Conservation (phyloP, 1,140 invertebrate genomes). For the Calliphora vicina region DNA sequence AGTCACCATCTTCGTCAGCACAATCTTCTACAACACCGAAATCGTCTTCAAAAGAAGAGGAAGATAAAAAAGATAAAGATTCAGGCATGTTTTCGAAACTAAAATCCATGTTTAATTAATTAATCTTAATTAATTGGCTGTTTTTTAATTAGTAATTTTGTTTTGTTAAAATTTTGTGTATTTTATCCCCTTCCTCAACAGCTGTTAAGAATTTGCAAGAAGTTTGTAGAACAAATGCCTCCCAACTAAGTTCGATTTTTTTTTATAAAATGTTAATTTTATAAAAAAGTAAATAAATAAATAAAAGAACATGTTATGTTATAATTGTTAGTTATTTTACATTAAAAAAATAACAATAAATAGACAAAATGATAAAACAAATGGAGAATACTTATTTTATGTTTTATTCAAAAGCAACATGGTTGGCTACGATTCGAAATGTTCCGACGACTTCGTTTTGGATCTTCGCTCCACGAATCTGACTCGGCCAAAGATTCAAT, state of each 20-base stretch:
- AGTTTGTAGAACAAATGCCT: background rate
- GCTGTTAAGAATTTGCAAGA: background rate
- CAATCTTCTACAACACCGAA: background rate
- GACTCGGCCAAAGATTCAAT: too few relatives aligned
- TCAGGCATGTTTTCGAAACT: constrained; percentile 12
- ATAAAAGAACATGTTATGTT: background rate
- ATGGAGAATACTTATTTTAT: background rate
- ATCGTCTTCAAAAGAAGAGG: background rate
- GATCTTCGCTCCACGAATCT: too few relatives aligned
- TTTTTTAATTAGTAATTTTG: background rate
- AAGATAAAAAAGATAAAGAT: constrained; percentile 29
- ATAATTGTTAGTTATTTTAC: constrained; percentile 35
- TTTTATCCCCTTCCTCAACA: background rate
- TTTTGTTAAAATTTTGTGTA: background rate
- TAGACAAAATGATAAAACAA: background rate
- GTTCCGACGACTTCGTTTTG: too few relatives aligned
- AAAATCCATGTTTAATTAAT: constrained; percentile 25
- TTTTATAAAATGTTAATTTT: constrained; percentile 25
- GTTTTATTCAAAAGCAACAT: too few relatives aligned
- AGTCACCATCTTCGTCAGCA: background rate
- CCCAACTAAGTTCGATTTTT: background rate
- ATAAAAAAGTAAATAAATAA: background rate
- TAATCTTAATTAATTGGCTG: background rate
- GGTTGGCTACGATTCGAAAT: too few relatives aligned
- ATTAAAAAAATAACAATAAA: constrained; percentile 26